Base-by-base conservation (phyloP, 2,888 invertebrate genomes). In the Hedya salicella region DNA sequence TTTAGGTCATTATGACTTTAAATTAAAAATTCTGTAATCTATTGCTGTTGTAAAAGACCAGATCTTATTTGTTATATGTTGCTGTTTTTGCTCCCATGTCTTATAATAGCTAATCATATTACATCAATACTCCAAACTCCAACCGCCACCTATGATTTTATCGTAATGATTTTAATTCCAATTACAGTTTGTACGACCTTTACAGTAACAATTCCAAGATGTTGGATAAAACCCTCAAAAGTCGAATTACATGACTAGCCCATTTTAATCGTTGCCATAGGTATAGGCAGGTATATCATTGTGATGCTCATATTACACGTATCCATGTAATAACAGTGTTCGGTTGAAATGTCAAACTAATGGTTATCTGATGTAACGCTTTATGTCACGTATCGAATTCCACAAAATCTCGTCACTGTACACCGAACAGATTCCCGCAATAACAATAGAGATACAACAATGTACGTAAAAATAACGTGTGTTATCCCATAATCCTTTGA, bases 401-500 rank as follows among this genome's bases (percentile, higher is more conserved):
- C 13, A 44, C 13, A 57, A 44, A 46, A 52, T 36, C 11, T n/a
- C n/a, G 36, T n/a, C 17, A 50, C 16, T 32, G 14, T 11, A 0
- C 16, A 11, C 14, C 30, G 16, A 16, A 44, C 44, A 11, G 19
- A 17, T 17, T 17, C 17, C 44, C n/a, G n/a, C n/a, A n/a, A n/a
- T n/a, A n/a, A n/a, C n/a, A n/a, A n/a, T n/a, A n/a, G n/a, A n/a
- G n/a, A n/a, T n/a, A n/a, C n/a, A n/a, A n/a, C n/a, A n/a, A n/a
- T n/a, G n/a, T n/a, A n/a, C n/a, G n/a, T 14, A 14, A 14, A 44
- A 52, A 50, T 42, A 17, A 50, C 42, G 19, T 44, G 40, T 48
- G 25, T 25, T 6, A 39, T 62, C 54, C 40, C 40, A 48, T 46
- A 62, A 62, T 30, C 62, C 64, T 65, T 52, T 44, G 50, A 59